Evolutionary conservation across 2,113 vertebrate species (phyloP), one percentile per base, ranked within the genome.

Genomic region (Spermophilus dauricus): DNA sequence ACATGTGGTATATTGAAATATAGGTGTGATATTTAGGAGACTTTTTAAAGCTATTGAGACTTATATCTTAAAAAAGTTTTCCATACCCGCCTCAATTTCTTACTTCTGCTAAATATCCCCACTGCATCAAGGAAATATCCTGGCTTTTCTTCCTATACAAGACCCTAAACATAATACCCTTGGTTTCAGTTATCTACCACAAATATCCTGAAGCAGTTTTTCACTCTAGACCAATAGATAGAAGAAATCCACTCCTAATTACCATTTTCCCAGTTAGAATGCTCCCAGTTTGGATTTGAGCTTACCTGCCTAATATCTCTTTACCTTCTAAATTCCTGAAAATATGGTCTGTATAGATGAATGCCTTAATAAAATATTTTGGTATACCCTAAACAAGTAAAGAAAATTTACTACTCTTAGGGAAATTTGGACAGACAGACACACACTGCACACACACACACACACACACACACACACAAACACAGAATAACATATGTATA

Each of bases 401-500:
- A 63, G 61, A 63, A 28, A 22, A 22, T 58, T 20, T 24, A 58
- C 20, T 20, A 63, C 61, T 26, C 26, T 26, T 63, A 28, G 9
- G 61, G 61, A 63, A 26, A 63, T 26, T 63, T 63, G 61, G 61
- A 28, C 61, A 63, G 61, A 28, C 2, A 63, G 2, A 61, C 2
- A 61, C 58, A 61, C 58, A 61, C 20, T 53, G 6, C 56, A 83
- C 4, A 39, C 13, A 53, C 20, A 56, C 32, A 53, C 24, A 37
- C 51, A 65, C 2, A 32, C 82, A 48, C 18, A 48, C n/a, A n/a
- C n/a, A n/a, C n/a, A n/a, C n/a, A n/a, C n/a, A n/a, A n/a, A n/a
- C n/a, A n/a, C 2, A 26, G 2, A n/a, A 18, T n/a, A 39, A 39
- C 17, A 37, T 0, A 37, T 32, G 3, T 1, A 58, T 8, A 0